These are phyloP conservation scores for Lutjanus erythropterus DNA, from an alignment of 2,113 vertebrate species.

Conservation along the genomic window DNA sequence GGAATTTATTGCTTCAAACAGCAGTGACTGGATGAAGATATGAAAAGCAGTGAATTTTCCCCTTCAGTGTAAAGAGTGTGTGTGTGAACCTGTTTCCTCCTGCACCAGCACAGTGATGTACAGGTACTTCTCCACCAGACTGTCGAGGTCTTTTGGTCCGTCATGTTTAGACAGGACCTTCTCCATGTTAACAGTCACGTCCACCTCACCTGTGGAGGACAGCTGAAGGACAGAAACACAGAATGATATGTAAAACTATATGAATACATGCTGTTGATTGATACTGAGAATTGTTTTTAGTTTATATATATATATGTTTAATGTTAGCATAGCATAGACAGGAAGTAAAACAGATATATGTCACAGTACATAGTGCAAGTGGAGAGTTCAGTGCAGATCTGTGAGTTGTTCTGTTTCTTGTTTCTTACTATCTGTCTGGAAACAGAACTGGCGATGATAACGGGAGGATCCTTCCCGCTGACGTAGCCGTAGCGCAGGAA, in stretches of 20 bases:
- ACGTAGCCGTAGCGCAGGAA: conserved; percentile 79
- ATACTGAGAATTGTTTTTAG: too few species aligned
- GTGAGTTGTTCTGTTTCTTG: too few species aligned
- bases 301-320: too few species aligned
- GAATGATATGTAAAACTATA: not conserved
- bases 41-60: too few species aligned
- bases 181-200: conserved; percentile 67
- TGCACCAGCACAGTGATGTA: conserved; percentile 76
- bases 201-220: conserved; percentile 50
- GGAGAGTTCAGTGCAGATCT: too few species aligned
- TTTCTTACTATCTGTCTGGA: conserved; percentile 55
- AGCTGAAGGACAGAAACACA: conserved; percentile 52
- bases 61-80: too few species aligned
- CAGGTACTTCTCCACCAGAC: conserved; percentile 71
- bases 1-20: too few species aligned
- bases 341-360: too few species aligned
- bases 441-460: conserved; percentile 73
- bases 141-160: conserved; percentile 56
- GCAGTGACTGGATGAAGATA: too few species aligned
- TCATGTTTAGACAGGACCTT: conserved; percentile 48
- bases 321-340: too few species aligned
- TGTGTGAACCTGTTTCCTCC: conserved; percentile 63
- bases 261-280: not conserved
- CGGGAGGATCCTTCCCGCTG: conserved; percentile 28
- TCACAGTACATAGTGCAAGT: too few species aligned